Conservation (phyloP, 2,797 vertebrate species). For the Galago senegalensis region DNA sequence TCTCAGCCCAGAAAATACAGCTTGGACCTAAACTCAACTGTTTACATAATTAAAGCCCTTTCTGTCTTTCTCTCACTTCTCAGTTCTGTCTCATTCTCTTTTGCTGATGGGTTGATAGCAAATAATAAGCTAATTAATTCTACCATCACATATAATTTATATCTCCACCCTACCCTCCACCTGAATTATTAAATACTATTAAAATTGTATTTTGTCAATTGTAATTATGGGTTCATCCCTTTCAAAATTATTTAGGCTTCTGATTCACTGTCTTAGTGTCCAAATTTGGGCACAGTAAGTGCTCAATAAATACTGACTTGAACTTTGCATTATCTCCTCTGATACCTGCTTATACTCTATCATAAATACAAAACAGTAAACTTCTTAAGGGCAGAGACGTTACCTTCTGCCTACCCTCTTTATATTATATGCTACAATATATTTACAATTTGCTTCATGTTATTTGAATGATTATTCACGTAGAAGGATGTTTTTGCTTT, state of each 20-base stretch:
- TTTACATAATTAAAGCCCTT: neutral
- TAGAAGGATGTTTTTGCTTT: neutral
- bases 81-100: neutral
- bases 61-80: neutral
- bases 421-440: neutral
- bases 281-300: neutral
- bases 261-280: neutral
- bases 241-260: conserved; percentile 35
- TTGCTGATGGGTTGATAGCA: neutral
- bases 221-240: neutral
- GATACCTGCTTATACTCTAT: neutral
- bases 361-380: conserved; percentile 9
- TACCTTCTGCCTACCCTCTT: neutral
- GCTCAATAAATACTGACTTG: neutral
- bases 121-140: neutral
- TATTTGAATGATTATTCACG: conserved; percentile 15
- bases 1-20: neutral
- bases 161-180: neutral
- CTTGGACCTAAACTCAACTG: neutral
- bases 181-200: neutral
- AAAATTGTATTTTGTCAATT: neutral
- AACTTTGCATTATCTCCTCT: neutral
- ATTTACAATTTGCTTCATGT: neutral
- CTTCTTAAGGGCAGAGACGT: neutral
- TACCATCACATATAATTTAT: neutral